These are phyloP conservation scores for Seriola rivoliana DNA, from an alignment of 2,113 vertebrate species.

Conservation along the genomic window DNA sequence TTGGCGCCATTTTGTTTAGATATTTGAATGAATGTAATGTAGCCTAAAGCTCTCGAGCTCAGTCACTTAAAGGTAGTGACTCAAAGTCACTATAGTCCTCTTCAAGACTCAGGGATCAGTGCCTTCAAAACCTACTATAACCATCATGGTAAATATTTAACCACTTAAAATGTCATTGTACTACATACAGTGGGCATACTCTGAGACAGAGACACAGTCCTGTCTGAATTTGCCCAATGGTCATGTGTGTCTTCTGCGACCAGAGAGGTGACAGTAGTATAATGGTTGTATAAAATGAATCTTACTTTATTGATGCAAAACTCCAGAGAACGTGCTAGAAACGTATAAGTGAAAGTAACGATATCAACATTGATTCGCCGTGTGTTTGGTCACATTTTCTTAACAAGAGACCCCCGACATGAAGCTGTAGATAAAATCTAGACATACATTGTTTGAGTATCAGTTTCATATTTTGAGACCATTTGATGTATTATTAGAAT, in stretches of 20 bases:
- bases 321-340: too few relatives aligned
- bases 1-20: constrained; percentile 37
- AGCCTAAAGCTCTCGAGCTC: neutral
- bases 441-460: neutral
- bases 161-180: neutral
- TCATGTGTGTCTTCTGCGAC: neutral
- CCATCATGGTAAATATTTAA: neutral
- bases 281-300: neutral
- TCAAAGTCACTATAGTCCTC: neutral
- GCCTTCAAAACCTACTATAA: neutral
- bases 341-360: too few relatives aligned
- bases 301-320: too few relatives aligned
- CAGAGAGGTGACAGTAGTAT: neutral
- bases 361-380: neutral
- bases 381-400: too few relatives aligned
- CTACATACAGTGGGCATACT: neutral
- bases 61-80: neutral
- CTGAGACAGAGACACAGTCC: neutral
- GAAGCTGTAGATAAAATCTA: neutral
- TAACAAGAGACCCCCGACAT: too few relatives aligned
- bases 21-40: constrained; percentile 41
- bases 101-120: neutral
- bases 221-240: neutral
- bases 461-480: neutral
- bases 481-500: neutral